phyloP scores from a whole-genome alignment of 1,140 invertebrate genomes.

The Lordiphosa clarofinis region DNA sequence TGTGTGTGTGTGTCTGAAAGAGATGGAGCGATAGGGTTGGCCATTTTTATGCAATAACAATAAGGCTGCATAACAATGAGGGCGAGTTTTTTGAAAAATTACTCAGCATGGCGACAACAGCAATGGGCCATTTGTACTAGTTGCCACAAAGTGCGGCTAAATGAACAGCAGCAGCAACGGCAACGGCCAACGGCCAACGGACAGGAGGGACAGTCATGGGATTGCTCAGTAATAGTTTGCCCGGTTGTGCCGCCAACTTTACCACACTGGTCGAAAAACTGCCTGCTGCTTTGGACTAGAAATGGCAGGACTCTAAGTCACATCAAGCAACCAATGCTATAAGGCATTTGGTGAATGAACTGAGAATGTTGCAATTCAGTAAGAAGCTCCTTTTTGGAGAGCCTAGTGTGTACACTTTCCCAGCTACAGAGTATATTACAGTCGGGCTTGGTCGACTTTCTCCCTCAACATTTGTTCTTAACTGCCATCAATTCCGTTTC shows the following conservation, averaged over 20 bases:
- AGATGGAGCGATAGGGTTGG: constrained; percentile 11
- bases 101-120: constrained; percentile 54
- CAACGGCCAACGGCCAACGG: constrained; percentile 10
- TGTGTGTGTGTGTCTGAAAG: constrained; percentile 10
- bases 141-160: constrained; percentile 70
- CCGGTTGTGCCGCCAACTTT: constrained; percentile 28
- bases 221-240: constrained; percentile 68
- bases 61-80: constrained; percentile 73
- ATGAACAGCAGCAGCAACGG: constrained; percentile 51
- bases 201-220: constrained; percentile 35
- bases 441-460: too few species aligned
- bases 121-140: constrained; percentile 58
- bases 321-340: too few species aligned
- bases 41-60: constrained; percentile 77
- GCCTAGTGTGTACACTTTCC: too few species aligned
- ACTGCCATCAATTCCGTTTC: too few species aligned
- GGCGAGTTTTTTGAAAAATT: constrained; percentile 66
- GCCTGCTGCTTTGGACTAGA: too few species aligned
- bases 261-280: constrained; percentile 6
- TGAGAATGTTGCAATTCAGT: too few species aligned
- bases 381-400: too few species aligned
- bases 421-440: too few species aligned
- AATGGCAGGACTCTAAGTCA: too few species aligned
- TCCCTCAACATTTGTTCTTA: too few species aligned
- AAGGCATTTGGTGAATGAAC: too few species aligned